Conservation (phyloP, 2,797 vertebrate species). For the Neosilurus hyrtlii region DNA sequence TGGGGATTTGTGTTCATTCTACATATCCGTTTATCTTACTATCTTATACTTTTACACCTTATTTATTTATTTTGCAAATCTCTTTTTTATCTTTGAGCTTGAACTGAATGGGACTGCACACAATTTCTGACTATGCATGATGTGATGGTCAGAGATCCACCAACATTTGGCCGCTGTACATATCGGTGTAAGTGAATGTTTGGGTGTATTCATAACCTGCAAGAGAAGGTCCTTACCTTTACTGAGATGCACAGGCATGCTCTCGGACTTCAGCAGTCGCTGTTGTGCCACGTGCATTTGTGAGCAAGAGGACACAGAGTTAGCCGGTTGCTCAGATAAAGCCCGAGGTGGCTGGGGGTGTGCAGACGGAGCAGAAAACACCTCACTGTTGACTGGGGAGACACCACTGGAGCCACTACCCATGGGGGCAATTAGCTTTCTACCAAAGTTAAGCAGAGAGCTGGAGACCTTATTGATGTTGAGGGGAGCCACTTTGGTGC, state of each 20-base stretch:
- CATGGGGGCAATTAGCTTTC: conserved; percentile 91
- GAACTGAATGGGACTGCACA: too few relatives aligned
- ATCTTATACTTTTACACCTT: too few relatives aligned
- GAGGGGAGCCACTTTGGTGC: conserved; percentile 79
- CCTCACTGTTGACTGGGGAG: conserved; percentile 69
- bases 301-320: conserved; percentile 29
- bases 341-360: conserved; percentile 54
- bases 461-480: conserved; percentile 98
- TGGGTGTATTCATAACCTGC: background rate
- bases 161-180: background rate
- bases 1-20: background rate
- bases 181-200: background rate
- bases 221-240: conserved; percentile 79
- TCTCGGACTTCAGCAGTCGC: conserved; percentile 94
- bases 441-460: conserved; percentile 91
- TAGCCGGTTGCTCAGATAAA: conserved; percentile 59
- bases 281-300: conserved; percentile 64
- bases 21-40: too few relatives aligned
- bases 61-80: too few relatives aligned
- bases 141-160: background rate
- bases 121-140: too few relatives aligned
- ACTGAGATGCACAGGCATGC: conserved; percentile 93
- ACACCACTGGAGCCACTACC: conserved; percentile 64
- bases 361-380: conserved; percentile 55
- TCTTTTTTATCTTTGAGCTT: too few relatives aligned